These are phyloP conservation scores for Pao palembangensis DNA, from an alignment of 2,113 vertebrate species.

Conservation along the genomic window DNA sequence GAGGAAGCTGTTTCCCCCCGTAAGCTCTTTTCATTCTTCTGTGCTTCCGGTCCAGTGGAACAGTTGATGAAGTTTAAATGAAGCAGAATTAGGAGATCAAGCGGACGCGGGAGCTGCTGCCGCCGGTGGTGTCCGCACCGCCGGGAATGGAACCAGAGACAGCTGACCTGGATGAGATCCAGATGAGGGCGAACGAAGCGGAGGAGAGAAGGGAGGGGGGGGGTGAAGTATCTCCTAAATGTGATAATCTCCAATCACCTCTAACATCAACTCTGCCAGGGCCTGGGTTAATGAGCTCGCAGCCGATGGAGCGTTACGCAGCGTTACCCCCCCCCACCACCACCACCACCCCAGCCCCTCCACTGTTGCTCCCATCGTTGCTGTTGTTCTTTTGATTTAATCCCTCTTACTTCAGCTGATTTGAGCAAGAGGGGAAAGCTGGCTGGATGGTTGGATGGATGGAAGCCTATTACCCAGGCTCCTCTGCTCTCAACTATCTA, in stretches of 20 bases:
- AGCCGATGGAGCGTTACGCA: constrained; percentile 84
- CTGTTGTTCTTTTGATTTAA: constrained; percentile 82
- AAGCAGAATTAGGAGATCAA: constrained; percentile 99
- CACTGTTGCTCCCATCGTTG: constrained; percentile 71
- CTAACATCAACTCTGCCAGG: constrained; percentile 88
- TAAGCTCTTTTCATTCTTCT: constrained; percentile 81
- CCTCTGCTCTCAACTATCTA: constrained; percentile 91
- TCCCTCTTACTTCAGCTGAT: constrained; percentile 81
- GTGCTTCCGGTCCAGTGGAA: constrained; percentile 98
- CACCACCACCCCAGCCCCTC: constrained; percentile 55
- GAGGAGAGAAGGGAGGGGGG: constrained; percentile 14
- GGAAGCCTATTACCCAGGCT: constrained; percentile 83
- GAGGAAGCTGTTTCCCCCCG: constrained; percentile 67
- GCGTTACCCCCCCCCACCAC: constrained; percentile 55
- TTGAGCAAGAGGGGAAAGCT: constrained; percentile 75
- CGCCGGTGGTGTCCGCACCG: constrained; percentile 70
- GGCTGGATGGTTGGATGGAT: constrained; percentile 42
- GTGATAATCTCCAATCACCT: constrained; percentile 98
- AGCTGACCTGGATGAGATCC: constrained; percentile 77
- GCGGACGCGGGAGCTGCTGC: constrained; percentile 69
- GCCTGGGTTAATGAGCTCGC: constrained; percentile 90
- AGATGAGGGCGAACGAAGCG: constrained; percentile 1
- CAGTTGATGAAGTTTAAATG: constrained; percentile 99
- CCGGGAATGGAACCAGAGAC: constrained; percentile 69
- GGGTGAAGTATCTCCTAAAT: constrained; percentile 86